These are phyloP conservation scores for Watsonalla binaria DNA, from an alignment of 2,888 invertebrate genomes.

Conservation along the genomic window DNA sequence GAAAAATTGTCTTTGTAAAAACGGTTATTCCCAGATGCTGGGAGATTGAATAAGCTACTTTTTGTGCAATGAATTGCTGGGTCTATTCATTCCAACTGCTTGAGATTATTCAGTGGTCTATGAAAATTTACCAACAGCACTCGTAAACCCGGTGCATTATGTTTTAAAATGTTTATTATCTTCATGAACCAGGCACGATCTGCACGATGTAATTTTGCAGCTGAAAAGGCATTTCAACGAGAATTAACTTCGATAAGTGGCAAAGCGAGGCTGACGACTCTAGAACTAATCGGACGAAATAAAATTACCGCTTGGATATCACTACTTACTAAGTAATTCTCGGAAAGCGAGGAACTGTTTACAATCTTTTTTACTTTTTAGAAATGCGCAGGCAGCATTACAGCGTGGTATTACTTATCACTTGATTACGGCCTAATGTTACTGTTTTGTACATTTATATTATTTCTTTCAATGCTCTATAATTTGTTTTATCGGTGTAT, in stretches of 20 bases:
- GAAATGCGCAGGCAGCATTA: background rate
- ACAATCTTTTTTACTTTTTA: background rate
- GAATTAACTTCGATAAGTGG: background rate
- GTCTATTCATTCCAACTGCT: no score
- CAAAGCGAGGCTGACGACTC: conserved; percentile 39
- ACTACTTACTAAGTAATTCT: conserved; percentile 19
- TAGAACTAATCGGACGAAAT: conserved; percentile 56
- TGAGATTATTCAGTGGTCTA: no score
- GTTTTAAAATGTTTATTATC: no score
- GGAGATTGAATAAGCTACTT: no score
- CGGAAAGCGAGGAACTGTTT: conserved; percentile 8
- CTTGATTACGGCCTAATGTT: background rate
- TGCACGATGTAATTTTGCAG: background rate
- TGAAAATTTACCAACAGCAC: no score
- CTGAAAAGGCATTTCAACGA: background rate
- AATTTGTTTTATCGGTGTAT: no score
- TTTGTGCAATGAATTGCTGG: no score
- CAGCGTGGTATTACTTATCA: background rate
- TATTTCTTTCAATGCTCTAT: no score
- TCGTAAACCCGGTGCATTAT: no score
- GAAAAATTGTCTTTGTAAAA: no score
- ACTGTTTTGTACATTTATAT: no score
- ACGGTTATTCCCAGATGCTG: no score
- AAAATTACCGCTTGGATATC: conserved; percentile 28
- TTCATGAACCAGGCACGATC: background rate